Conservation (phyloP, 2,797 vertebrate species). For the Podarcis siculus region DNA sequence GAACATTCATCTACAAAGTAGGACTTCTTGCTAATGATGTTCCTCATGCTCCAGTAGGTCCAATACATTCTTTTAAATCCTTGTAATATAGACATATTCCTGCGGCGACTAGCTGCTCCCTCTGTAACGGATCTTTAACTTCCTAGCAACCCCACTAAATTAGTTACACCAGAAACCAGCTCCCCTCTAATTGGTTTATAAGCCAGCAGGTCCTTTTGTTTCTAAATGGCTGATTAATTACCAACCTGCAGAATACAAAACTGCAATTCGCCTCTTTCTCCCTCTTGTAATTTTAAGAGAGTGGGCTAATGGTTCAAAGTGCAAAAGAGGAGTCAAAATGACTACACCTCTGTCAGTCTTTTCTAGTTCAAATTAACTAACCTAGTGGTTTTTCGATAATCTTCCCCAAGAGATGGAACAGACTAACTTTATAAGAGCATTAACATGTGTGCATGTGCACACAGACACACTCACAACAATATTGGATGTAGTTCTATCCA, state of each 20-base stretch:
- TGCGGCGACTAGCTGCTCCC: conserved; percentile 5
- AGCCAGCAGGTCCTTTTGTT: conserved; percentile 61
- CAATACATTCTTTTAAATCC: conserved; percentile 27
- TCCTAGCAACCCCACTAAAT: conserved; percentile 57
- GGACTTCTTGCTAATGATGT: conserved; percentile 17
- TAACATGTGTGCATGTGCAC: no score
- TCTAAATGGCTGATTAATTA: conserved; percentile 64
- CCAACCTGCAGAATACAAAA: conserved; percentile 47
- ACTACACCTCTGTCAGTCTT: no score
- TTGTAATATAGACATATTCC: conserved; percentile 40
- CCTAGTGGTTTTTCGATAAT: conserved; percentile 22
- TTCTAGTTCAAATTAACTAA: conserved; percentile 40
- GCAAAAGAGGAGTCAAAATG: conserved; percentile 12
- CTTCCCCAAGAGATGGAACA: conserved; percentile 24
- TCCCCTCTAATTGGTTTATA: conserved; percentile 64
- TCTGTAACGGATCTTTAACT: conserved; percentile 43
- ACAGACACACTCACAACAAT: no score
- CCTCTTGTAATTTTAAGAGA: conserved; percentile 17
- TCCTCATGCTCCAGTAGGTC: conserved; percentile 25
- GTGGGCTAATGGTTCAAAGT: conserved; percentile 32
- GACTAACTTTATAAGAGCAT: no score
- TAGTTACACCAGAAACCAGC: conserved; percentile 59
- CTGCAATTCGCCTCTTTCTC: conserved; percentile 41
- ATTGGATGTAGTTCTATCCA: conserved; percentile 49
- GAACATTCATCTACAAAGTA: not conserved